Base-by-base conservation (phyloP, 2,888 invertebrate species). In the Aromia moschata region DNA sequence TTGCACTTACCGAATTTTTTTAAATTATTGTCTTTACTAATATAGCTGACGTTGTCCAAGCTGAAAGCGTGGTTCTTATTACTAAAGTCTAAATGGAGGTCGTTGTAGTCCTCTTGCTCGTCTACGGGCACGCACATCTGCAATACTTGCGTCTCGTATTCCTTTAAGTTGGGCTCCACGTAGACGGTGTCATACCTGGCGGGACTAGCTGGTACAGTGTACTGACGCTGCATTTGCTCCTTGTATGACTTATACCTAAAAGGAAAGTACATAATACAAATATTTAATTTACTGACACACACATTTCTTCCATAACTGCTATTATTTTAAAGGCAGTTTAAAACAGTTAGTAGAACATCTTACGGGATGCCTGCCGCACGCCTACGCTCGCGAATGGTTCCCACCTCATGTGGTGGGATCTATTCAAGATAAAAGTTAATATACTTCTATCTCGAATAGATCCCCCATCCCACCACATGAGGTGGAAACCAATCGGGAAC, bases 91-190 rank as follows among this genome's bases (percentile, higher is more conserved):
- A 94, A 80, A 76, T 94, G 94, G 30, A 94, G 78, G 77, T 94
- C 94, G 75, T 87, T 87, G 75, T 84, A 87, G 60, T 91, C 89
- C 69, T 90, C 90, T 61, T 87, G 89, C 64, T 91, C 92, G 71
- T 95, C 95, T 1, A 93, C 89, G 0, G 90, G 90, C 1, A 96
- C 94, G 63, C 93, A 93, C 95, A 95, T 95, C 67, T 94, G 94
- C 1, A 95, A 82, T 37, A 95, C 92, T 86, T 96, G 96, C 0
- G 96, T 96, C 81, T 97, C 96, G 79, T 96, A 97, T 81, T 96
- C 91, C 70, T 96, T 94, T 40, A 95, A 85, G 74, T 93, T 93
- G 17, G 93, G 92, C 71, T 90, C 89, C 7, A 87, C 83, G 54
- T 85, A 85, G 0, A 87, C 86, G 0, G 90, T 89, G 77, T 92